Evolutionary conservation across 2,888 invertebrate species (phyloP).

Genomic region (Gari tellinella): DNA sequence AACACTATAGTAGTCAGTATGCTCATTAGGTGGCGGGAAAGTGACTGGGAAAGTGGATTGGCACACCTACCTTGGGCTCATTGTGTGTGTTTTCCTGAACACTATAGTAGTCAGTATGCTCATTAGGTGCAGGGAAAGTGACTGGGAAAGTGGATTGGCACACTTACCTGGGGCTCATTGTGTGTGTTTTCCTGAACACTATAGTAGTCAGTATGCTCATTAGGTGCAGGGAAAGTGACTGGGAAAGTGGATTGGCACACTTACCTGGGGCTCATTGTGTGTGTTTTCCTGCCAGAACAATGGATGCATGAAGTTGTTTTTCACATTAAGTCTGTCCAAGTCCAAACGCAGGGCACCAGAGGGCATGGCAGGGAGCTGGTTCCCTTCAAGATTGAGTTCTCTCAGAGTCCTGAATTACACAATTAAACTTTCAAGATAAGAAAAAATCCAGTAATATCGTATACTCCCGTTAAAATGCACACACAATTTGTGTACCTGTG

Average conservation of each 20-base stretch:
- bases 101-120: too few species aligned
- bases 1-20: too few species aligned
- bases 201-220: too few species aligned
- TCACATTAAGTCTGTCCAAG: constrained; percentile 76
- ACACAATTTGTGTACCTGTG: too few species aligned
- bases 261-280: constrained; percentile 79
- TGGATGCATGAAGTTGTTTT: constrained; percentile 84
- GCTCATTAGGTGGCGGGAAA: too few species aligned
- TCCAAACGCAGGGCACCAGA: constrained; percentile 71
- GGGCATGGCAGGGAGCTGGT: constrained; percentile 81
- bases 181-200: constrained; percentile 77
- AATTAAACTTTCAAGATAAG: not conserved
- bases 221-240: too few species aligned
- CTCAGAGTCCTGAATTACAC: constrained; percentile 72
- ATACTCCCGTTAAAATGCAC: too few species aligned
- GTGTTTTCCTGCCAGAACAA: constrained; percentile 82
- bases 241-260: not conserved
- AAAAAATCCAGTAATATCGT: not conserved
- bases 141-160: too few species aligned
- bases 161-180: constrained; percentile 79
- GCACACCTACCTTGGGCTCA: too few species aligned
- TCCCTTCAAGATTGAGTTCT: constrained; percentile 82
- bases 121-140: too few species aligned
- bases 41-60: too few species aligned
- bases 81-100: too few species aligned